phyloP scores from a whole-genome alignment of 2,797 vertebrate species.

The Hybognathus amarus region DNA sequence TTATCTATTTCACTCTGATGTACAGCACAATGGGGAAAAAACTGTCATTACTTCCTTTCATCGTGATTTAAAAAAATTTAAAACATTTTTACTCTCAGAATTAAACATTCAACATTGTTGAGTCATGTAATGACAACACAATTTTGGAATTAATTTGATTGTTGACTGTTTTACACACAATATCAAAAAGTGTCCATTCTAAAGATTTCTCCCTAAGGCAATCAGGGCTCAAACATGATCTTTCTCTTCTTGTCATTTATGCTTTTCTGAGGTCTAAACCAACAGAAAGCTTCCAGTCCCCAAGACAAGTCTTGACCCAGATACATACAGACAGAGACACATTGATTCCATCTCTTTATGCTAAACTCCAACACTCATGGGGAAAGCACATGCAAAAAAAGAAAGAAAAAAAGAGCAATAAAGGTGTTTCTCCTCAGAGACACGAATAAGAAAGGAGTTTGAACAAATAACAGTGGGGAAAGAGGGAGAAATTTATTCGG shows the following conservation, averaged over 20 bases:
- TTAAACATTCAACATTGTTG: neutral
- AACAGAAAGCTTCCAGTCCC: neutral
- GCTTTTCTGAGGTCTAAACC: slow-evolving; percentile 18
- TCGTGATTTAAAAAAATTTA: neutral
- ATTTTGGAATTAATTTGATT: neutral
- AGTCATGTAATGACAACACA: neutral
- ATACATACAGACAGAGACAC: slow-evolving; percentile 43
- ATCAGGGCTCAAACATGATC: slow-evolving; percentile 1
- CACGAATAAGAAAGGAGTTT: neutral
- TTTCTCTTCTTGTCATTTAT: slow-evolving; percentile 14
- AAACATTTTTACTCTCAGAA: neutral
- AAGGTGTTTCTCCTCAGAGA: slow-evolving; percentile 46
- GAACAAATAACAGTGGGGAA: slow-evolving; percentile 18
- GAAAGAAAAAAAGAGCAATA: slow-evolving; percentile 11
- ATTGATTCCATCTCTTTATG: slow-evolving; percentile 27
- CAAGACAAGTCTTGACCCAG: slow-evolving; percentile 55
- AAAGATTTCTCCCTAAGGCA: neutral
- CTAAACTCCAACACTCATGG: slow-evolving; percentile 23
- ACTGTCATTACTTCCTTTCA: neutral
- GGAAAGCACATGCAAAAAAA: slow-evolving; percentile 4
- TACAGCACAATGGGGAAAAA: neutral
- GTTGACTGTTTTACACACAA: neutral
- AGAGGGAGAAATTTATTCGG: slow-evolving; percentile 36
- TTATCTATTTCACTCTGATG: neutral
- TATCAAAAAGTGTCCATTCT: neutral